Evolutionary conservation across 1,140 invertebrate species (phyloP).

Genomic region (Drosophila yakuba): DNA sequence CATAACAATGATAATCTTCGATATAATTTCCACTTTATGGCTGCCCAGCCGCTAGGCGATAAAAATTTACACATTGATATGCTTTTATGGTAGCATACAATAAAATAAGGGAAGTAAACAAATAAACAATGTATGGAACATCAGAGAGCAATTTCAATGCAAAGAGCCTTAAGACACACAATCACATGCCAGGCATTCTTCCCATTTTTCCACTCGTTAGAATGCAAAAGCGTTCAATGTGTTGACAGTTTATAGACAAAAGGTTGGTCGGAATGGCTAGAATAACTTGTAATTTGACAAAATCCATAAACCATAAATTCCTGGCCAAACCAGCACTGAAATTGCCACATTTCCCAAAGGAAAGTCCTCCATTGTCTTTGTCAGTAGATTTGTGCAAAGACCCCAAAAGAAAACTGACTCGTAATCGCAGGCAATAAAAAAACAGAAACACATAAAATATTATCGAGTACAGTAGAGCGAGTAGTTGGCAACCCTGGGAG

Average conservation of each 20-base stretch:
- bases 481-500: slow-evolving; percentile 42
- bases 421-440: slow-evolving; percentile 74
- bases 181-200: slow-evolving; percentile 38
- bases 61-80: slow-evolving; percentile 76
- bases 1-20: slow-evolving; percentile 75
- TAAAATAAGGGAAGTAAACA: slow-evolving; percentile 54
- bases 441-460: slow-evolving; percentile 68
- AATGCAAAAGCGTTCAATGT: slow-evolving; percentile 54
- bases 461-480: slow-evolving; percentile 63
- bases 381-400: slow-evolving; percentile 49
- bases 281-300: slow-evolving; percentile 75
- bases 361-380: slow-evolving; percentile 43
- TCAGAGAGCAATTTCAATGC: slow-evolving; percentile 78
- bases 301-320: slow-evolving; percentile 81
- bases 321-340: slow-evolving; percentile 65
- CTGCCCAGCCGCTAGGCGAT: slow-evolving; percentile 36
- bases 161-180: slow-evolving; percentile 46
- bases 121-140: slow-evolving; percentile 64
- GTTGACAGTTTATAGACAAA: slow-evolving; percentile 79
- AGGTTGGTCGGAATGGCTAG: slow-evolving; percentile 42
- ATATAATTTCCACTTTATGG: slow-evolving; percentile 79
- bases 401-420: slow-evolving; percentile 53
- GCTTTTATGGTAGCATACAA: slow-evolving; percentile 60
- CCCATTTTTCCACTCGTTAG: slow-evolving; percentile 1
- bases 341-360: slow-evolving; percentile 16